Conservation (phyloP, 2,113 vertebrate species). For the Marmota flaviventris region DNA sequence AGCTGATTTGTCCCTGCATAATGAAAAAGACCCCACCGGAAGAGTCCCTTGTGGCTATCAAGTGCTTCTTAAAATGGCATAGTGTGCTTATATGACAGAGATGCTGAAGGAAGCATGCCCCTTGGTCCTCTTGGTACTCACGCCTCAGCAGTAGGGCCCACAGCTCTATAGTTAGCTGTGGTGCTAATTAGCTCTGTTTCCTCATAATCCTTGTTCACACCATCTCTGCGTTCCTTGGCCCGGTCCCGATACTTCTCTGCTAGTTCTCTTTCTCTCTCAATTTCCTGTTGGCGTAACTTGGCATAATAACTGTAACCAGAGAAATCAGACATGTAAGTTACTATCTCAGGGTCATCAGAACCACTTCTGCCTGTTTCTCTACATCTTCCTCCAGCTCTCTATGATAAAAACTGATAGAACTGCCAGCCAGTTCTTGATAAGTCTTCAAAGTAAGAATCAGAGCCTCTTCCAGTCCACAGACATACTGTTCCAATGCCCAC, state of each 20-base stretch:
- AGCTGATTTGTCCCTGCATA: conserved; percentile 95
- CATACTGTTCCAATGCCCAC: not conserved
- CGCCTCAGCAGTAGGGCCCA: conserved; percentile 97
- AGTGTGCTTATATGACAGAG: not conserved
- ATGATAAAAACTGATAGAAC: not conserved
- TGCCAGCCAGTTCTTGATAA: not conserved
- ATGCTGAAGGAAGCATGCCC: not conserved
- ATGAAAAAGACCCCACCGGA: not conserved
- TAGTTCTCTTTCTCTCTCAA: conserved; percentile 96
- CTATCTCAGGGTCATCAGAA: not conserved
- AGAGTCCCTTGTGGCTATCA: not conserved
- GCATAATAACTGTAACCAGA: conserved; percentile 94
- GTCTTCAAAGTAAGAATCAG: conserved; percentile 18
- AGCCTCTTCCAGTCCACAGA: not conserved
- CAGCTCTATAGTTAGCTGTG: conserved; percentile 97
- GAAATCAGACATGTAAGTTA: not conserved
- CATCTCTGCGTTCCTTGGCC: conserved; percentile 96
- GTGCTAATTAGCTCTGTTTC: conserved; percentile 99
- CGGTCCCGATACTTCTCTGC: conserved; percentile 98
- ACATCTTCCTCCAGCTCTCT: not conserved
- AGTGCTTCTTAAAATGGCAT: not conserved
- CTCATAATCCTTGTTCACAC: conserved; percentile 98
- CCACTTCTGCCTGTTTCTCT: not conserved
- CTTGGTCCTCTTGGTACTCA: conserved; percentile 81
- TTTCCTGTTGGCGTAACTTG: conserved; percentile 97